phyloP scores from a whole-genome alignment of 2,888 invertebrate species.

The Drosophila tripunctata region DNA sequence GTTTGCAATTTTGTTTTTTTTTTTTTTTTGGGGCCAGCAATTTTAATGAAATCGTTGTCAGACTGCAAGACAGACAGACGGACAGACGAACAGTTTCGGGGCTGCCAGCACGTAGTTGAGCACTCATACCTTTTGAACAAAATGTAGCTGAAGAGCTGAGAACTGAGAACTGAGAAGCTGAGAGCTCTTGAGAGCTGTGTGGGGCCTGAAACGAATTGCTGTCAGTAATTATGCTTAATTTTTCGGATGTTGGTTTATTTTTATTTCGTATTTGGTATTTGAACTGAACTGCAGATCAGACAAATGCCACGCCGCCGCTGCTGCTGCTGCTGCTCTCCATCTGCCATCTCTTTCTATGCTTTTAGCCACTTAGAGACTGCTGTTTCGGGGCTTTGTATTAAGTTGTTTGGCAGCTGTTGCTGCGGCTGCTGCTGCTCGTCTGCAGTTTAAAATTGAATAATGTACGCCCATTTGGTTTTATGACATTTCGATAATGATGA shows the following conservation, averaged over 20 bases:
- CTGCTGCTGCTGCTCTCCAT: not conserved
- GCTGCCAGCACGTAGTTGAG: constrained; percentile 65
- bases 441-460: constrained; percentile 78
- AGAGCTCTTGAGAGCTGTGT: constrained; percentile 53
- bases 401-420: constrained; percentile 76
- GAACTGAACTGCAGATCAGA: constrained; percentile 32
- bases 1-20: constrained; percentile 32
- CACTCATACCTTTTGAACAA: constrained; percentile 39
- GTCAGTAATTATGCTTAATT: constrained; percentile 81
- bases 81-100: not conserved
- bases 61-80: constrained; percentile 1
- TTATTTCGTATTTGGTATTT: constrained; percentile 72
- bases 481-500: constrained; percentile 81
- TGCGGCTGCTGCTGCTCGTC: constrained; percentile 20
- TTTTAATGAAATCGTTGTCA: constrained; percentile 79
- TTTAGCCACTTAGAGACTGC: constrained; percentile 19
- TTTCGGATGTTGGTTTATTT: constrained; percentile 37
- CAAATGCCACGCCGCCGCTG: constrained; percentile 13
- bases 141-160: no score
- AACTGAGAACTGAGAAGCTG: no score
- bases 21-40: constrained; percentile 68
- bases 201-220: constrained; percentile 72
- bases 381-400: constrained; percentile 56
- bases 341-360: not conserved
- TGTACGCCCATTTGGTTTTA: constrained; percentile 79